A percentile compares a stretch with the other conserved stretches of the same genome.
Evolutionary conservation across 2,888 invertebrate genomes (phyloP).

Genomic region (Eumerus sabulonum): DNA sequence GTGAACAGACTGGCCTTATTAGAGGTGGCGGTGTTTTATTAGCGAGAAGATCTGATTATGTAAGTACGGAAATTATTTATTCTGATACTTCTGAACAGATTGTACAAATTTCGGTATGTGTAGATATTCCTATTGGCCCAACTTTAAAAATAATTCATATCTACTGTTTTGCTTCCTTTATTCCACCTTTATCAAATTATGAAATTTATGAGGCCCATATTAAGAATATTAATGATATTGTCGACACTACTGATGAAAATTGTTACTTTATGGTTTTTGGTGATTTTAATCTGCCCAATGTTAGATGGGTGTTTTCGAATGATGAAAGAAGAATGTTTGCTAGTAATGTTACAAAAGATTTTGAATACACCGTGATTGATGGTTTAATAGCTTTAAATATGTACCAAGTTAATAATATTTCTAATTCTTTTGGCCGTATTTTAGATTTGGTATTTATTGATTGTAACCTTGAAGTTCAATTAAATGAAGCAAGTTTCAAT

Average conservation of each 20-base stretch:
- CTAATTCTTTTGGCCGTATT: conserved; percentile 3
- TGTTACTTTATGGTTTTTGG: conserved; percentile 9
- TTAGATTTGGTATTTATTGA: conserved; percentile 13
- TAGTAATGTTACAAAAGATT: conserved; percentile 11
- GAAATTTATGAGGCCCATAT: conserved; percentile 17
- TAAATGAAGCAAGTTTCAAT: conserved; percentile 5
- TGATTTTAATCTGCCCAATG: conserved; percentile 14
- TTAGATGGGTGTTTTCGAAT: conserved; percentile 8
- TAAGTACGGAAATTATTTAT: background rate
- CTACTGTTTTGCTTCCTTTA: conserved; percentile 6
- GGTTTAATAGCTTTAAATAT: conserved; percentile 6
- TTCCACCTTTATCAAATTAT: conserved; percentile 3
- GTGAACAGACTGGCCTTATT: no score
- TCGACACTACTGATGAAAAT: background rate
- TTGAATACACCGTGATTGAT: conserved; percentile 13
- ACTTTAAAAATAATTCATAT: conserved; percentile 2
- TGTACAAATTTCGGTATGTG: conserved; percentile 1
- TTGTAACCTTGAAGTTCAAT: conserved; percentile 3
- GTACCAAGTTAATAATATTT: conserved; percentile 8
- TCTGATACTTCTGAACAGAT: background rate
- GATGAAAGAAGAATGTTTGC: background rate
- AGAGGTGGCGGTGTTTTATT: background rate
- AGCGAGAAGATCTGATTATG: background rate
- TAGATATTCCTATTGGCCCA: conserved; percentile 4
- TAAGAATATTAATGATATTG: conserved; percentile 14